Evolutionary conservation across 2,888 invertebrate species (phyloP).

Genomic region (Mythimna loreyi): DNA sequence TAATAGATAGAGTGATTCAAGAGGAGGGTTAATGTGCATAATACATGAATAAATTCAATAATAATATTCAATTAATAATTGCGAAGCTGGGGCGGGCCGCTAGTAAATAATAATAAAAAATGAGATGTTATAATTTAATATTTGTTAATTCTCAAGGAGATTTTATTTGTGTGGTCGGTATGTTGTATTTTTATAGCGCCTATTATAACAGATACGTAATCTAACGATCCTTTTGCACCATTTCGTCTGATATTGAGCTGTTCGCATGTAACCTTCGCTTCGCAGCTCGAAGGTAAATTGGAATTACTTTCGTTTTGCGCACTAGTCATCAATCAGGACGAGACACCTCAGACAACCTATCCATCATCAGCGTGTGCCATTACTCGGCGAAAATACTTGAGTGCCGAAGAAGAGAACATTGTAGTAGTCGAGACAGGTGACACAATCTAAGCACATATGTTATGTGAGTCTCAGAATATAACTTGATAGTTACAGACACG

Average conservation of each 20-base stretch:
- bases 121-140: too few species aligned
- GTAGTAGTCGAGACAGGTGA: neutral
- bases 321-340: slow-evolving; percentile 23
- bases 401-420: neutral
- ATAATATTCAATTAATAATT: too few species aligned
- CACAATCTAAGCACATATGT: neutral
- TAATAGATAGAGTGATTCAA: too few species aligned
- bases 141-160: neutral
- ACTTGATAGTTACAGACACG: neutral
- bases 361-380: slow-evolving; percentile 16
- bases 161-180: too few species aligned
- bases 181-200: too few species aligned
- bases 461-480: neutral
- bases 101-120: too few species aligned
- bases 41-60: too few species aligned
- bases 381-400: neutral
- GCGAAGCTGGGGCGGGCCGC: too few species aligned
- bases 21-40: too few species aligned
- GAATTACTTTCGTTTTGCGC: slow-evolving; percentile 23
- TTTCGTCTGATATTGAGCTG: neutral
- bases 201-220: neutral
- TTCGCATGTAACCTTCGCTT: neutral
- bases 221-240: neutral
- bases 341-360: neutral
- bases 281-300: slow-evolving; percentile 4